Evolutionary conservation across 1,140 invertebrate genomes (phyloP).

Genomic region (Babylonia areolata): DNA sequence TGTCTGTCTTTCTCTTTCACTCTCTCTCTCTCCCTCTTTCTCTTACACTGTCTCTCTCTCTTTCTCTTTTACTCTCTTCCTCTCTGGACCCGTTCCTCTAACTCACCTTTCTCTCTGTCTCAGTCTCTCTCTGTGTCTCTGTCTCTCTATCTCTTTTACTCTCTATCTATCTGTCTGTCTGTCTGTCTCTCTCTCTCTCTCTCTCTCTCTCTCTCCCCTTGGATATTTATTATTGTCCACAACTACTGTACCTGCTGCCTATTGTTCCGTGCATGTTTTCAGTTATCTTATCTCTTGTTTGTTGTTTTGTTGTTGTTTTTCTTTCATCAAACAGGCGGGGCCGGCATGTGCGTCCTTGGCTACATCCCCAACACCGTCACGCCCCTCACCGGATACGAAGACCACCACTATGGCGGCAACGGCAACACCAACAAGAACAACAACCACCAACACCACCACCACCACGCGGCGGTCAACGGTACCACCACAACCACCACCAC

Average conservation of each 20-base stretch:
- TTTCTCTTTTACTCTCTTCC: too few species aligned
- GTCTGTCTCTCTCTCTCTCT: neutral
- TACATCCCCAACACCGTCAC: constrained; percentile 39
- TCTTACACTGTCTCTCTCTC: too few species aligned
- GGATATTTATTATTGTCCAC: too few species aligned
- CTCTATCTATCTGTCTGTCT: neutral
- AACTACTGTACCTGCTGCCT: too few species aligned
- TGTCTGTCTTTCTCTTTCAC: too few species aligned
- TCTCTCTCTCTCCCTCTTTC: too few species aligned
- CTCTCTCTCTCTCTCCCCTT: too few species aligned
- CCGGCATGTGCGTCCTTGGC: constrained; percentile 47
- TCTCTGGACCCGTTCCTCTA: too few species aligned
- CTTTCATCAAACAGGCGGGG: constrained; percentile 19
- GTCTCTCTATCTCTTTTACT: neutral
- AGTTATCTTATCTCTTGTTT: neutral
- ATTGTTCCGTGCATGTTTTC: neutral
- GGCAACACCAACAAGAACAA: neutral
- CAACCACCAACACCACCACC: neutral
- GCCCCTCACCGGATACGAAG: constrained; percentile 9
- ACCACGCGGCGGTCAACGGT: neutral
- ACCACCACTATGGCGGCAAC: neutral
- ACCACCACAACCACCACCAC: constrained; percentile 14
- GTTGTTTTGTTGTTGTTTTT: neutral
- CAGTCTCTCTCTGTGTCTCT: constrained; percentile 10
- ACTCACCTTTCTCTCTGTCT: too few species aligned